phyloP scores from a whole-genome alignment of 2,797 vertebrate species.

The Lacerta agilis region DNA sequence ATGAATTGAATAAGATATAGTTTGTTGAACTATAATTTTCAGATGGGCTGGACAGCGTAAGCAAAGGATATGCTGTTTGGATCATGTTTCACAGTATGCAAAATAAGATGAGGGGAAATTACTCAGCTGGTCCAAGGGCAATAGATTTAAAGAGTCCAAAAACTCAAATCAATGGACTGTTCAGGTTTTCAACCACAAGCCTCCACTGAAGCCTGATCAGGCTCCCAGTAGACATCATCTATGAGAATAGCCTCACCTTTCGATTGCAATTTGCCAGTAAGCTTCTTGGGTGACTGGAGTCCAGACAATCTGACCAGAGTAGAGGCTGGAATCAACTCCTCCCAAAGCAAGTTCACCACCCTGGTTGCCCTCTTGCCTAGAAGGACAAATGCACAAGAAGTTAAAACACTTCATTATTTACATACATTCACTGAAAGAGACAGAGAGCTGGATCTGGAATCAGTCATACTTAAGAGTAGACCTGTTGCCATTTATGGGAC shows the following conservation, averaged over 20 bases:
- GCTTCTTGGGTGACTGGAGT: constrained; percentile 47
- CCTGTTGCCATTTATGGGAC: no score
- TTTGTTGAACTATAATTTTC: background rate
- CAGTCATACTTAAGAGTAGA: background rate
- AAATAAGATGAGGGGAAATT: background rate
- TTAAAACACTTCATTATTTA: background rate
- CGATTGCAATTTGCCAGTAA: constrained; percentile 59
- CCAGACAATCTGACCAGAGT: constrained; percentile 51
- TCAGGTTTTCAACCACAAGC: background rate
- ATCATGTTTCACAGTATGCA: background rate
- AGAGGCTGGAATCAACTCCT: constrained; percentile 48
- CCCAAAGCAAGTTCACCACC: constrained; percentile 47
- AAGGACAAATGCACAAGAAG: background rate
- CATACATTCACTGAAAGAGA: background rate
- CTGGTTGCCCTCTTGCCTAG: constrained; percentile 24
- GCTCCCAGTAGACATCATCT: background rate
- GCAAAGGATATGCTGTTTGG: background rate
- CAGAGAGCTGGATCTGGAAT: background rate
- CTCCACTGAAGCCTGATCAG: background rate
- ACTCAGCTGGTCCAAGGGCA: background rate
- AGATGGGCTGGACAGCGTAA: background rate
- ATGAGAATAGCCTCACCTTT: constrained; percentile 14
- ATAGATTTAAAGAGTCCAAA: background rate
- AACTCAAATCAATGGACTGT: background rate
- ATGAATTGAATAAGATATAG: background rate